Percentiles rank a stretch among this genome's conserved stretches.
Evolutionary conservation across 30 jellyfish, hydroid and myxozoan genomes (phyloP).

Genomic region (Hydractinia echinata): DNA sequence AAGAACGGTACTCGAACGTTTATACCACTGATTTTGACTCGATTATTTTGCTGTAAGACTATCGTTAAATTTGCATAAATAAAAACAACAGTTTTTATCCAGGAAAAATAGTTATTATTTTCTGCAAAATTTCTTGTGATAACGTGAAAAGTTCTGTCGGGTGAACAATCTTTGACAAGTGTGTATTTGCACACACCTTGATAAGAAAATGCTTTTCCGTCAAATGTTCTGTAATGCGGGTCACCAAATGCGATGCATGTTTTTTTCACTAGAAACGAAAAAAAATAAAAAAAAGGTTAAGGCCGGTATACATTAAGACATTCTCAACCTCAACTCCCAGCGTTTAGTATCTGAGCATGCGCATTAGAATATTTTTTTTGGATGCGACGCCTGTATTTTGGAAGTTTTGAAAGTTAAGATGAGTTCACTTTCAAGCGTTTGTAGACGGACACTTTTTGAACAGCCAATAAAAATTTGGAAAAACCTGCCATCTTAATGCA

Average conservation of each 20-base stretch:
- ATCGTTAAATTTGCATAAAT: constrained; percentile 39
- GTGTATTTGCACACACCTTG: constrained; percentile 81
- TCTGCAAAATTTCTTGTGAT: constrained; percentile 54
- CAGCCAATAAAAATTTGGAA: too few species aligned
- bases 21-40: constrained; percentile 62
- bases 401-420: too few species aligned
- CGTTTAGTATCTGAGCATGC: not conserved
- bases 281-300: not conserved
- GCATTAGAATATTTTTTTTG: too few species aligned
- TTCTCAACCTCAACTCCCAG: not conserved
- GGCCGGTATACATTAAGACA: not conserved
- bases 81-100: constrained; percentile 71
- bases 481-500: too few species aligned
- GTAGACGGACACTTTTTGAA: too few species aligned
- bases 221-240: constrained; percentile 90
- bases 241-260: constrained; percentile 76
- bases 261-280: constrained; percentile 34
- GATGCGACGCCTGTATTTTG: not conserved
- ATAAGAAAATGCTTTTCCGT: constrained; percentile 68
- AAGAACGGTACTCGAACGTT: constrained; percentile 48
- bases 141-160: constrained; percentile 34
- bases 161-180: constrained; percentile 47
- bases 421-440: too few species aligned
- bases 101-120: constrained; percentile 63
- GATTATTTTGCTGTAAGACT: constrained; percentile 62